Conservation (phyloP, 2,113 vertebrate genomes). For the Bungarus multicinctus region DNA sequence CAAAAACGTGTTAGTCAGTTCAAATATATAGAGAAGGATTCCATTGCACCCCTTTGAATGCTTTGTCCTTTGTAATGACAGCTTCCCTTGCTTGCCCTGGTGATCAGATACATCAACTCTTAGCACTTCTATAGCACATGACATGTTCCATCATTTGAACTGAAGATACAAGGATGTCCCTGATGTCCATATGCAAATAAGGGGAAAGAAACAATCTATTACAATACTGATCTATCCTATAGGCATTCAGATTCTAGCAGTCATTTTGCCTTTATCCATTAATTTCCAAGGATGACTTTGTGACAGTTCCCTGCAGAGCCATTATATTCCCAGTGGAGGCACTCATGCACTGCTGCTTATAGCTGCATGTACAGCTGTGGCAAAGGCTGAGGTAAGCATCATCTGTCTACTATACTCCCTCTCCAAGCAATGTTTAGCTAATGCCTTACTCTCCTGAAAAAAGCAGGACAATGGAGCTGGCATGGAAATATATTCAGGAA, state of each 20-base stretch:
- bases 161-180: background rate
- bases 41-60: too few relatives aligned
- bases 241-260: slow-evolving; percentile 27
- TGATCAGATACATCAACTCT: background rate
- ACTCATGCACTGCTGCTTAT: slow-evolving; percentile 64
- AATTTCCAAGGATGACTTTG: slow-evolving; percentile 33
- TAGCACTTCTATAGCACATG: background rate
- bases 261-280: background rate
- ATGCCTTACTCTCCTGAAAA: slow-evolving; percentile 33
- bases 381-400: slow-evolving; percentile 48
- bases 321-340: slow-evolving; percentile 73
- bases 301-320: slow-evolving; percentile 62
- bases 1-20: background rate
- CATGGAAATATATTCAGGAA: background rate
- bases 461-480: slow-evolving; percentile 40
- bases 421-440: slow-evolving; percentile 34
- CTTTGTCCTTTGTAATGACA: background rate
- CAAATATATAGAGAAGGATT: background rate
- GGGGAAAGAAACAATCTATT: slow-evolving; percentile 22
- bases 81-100: background rate
- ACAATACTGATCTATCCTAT: background rate
- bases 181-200: background rate
- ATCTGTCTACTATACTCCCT: slow-evolving; percentile 30
- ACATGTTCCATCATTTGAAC: background rate
- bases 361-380: slow-evolving; percentile 38